Evolutionary conservation across 2,797 vertebrate species (phyloP).

Genomic region (Apogon hyalosoma): DNA sequence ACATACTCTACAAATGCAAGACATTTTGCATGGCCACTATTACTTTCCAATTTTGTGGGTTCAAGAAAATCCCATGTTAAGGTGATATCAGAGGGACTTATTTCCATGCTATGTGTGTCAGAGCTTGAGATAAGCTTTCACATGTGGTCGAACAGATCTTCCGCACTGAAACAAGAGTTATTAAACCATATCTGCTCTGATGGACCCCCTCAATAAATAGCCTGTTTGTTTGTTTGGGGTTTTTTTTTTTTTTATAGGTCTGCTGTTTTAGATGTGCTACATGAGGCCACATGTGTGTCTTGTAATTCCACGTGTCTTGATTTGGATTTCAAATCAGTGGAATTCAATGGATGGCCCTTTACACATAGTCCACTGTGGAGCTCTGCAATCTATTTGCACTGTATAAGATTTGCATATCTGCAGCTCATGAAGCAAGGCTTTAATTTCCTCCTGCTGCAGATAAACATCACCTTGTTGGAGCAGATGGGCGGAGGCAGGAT

Average conservation of each 20-base stretch:
- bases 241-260: slow-evolving; percentile 36
- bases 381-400: slow-evolving; percentile 78
- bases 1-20: slow-evolving; percentile 80
- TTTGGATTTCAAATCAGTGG: slow-evolving; percentile 72
- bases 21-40: slow-evolving; percentile 74
- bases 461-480: slow-evolving; percentile 98
- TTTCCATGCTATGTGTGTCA: slow-evolving; percentile 67
- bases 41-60: slow-evolving; percentile 81
- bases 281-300: slow-evolving; percentile 44
- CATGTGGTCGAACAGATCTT: slow-evolving; percentile 57
- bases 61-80: slow-evolving; percentile 79
- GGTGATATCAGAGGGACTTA: slow-evolving; percentile 78
- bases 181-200: slow-evolving; percentile 70
- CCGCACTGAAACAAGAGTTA: slow-evolving; percentile 64
- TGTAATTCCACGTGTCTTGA: slow-evolving; percentile 57
- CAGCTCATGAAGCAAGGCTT: slow-evolving; percentile 87
- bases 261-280: not conserved
- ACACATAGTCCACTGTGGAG: slow-evolving; percentile 45
- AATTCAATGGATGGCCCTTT: slow-evolving; percentile 53
- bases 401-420: slow-evolving; percentile 81
- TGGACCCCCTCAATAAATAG: slow-evolving; percentile 62
- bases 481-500: slow-evolving; percentile 88
- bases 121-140: slow-evolving; percentile 75
- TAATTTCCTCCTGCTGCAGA: slow-evolving; percentile 98
- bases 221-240: slow-evolving; percentile 15